Conservation (phyloP, 2,797 vertebrate species). For the Neomorphus geoffroyi region DNA sequence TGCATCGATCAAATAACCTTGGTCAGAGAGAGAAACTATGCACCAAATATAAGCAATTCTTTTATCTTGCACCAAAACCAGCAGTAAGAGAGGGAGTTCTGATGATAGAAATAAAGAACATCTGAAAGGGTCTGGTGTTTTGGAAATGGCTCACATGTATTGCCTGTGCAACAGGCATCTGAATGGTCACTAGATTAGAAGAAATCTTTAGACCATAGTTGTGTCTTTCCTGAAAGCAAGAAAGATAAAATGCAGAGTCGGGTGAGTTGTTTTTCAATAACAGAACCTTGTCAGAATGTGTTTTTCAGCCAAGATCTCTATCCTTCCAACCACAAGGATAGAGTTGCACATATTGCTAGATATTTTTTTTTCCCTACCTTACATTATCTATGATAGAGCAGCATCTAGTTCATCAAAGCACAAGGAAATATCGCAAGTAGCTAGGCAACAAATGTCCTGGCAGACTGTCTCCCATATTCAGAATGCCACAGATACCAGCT, state of each 20-base stretch:
- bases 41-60: neutral
- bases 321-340: neutral
- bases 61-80: conserved; percentile 26
- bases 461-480: neutral
- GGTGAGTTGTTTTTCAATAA: neutral
- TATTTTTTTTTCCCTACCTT: neutral
- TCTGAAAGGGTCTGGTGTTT: neutral
- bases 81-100: conserved; percentile 19
- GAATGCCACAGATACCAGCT: neutral
- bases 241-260: neutral
- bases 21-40: neutral
- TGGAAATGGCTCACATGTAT: neutral
- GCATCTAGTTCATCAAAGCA: neutral
- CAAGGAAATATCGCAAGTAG: neutral
- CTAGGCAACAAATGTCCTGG: neutral
- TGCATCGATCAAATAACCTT: neutral
- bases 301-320: neutral
- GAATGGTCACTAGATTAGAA: conserved; percentile 20
- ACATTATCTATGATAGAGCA: neutral
- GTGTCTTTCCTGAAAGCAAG: conserved; percentile 13
- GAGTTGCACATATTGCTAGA: neutral
- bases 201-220: conserved; percentile 24
- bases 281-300: neutral
- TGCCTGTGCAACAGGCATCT: neutral
- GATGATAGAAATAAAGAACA: neutral